Conservation (phyloP, 2,113 vertebrate species). For the Fulmarus glacialis region DNA sequence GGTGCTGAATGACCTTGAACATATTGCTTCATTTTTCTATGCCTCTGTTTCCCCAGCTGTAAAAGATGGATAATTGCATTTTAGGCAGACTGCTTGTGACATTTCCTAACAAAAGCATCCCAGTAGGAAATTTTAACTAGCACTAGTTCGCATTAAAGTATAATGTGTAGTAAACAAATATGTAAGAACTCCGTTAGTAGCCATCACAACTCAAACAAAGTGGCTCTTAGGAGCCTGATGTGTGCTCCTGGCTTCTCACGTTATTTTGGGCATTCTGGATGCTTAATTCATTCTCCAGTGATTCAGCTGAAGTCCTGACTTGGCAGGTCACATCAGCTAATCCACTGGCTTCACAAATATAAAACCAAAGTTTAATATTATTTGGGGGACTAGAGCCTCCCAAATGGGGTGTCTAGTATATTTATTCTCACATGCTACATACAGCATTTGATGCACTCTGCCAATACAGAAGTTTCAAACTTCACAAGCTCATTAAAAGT, state of each 20-base stretch:
- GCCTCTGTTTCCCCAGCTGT: background rate
- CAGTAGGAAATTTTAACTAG: background rate
- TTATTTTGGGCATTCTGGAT: background rate
- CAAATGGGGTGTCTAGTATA: background rate
- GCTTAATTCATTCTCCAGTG: background rate
- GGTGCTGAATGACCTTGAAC: background rate
- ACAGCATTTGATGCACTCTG: background rate
- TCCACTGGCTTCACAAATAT: background rate
- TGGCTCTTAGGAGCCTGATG: background rate
- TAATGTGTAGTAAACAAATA: background rate
- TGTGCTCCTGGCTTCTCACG: background rate
- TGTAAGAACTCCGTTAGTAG: background rate
- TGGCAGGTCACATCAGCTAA: background rate
- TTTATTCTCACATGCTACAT: background rate
- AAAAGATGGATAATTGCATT: background rate
- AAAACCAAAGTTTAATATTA: background rate
- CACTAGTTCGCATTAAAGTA: background rate
- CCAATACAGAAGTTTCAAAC: conserved; percentile 26
- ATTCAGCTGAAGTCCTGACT: background rate
- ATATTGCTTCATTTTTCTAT: background rate
- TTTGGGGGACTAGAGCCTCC: background rate
- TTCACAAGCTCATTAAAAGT: conserved; percentile 2
- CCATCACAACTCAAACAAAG: background rate
- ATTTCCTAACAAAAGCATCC: background rate
- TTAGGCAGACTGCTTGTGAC: background rate